Percentiles rank a stretch among this genome's conserved stretches.
These are phyloP conservation scores for Protaetia brevitarsis DNA, from an alignment of 1,140 invertebrate species.

Conservation along the genomic window DNA sequence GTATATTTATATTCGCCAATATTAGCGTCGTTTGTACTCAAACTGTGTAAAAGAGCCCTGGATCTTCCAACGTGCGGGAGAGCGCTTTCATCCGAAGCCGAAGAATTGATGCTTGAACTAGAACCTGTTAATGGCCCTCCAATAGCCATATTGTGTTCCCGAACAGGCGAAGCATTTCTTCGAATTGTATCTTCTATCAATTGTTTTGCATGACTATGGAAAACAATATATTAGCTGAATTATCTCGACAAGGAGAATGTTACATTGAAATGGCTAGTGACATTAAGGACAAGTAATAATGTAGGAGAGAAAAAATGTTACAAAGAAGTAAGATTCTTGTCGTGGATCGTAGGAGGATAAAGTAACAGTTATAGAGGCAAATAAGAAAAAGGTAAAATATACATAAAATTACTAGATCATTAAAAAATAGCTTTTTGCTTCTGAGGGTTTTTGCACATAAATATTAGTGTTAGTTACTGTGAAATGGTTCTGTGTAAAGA, in stretches of 20 bases:
- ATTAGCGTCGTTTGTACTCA: slow-evolving; percentile 77
- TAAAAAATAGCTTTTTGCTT: too few species aligned
- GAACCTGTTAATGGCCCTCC: slow-evolving; percentile 61
- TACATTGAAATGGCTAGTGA: neutral
- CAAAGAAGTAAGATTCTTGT: too few species aligned
- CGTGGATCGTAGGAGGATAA: too few species aligned
- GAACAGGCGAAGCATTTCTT: slow-evolving; percentile 85
- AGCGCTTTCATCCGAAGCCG: slow-evolving; percentile 68
- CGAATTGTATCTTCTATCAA: slow-evolving; percentile 90
- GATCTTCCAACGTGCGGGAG: slow-evolving; percentile 43
- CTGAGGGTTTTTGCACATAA: too few species aligned
- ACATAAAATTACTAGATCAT: too few species aligned
- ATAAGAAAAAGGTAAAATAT: too few species aligned
- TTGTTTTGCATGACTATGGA: slow-evolving; percentile 77
- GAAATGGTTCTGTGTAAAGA: too few species aligned
- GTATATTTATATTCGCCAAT: slow-evolving; percentile 84
- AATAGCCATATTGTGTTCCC: slow-evolving; percentile 52
- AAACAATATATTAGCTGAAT: neutral
- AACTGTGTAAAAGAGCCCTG: slow-evolving; percentile 69
- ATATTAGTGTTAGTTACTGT: too few species aligned
- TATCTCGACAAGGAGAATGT: neutral
- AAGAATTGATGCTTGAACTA: slow-evolving; percentile 67
- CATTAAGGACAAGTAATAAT: too few species aligned
- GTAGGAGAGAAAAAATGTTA: too few species aligned
- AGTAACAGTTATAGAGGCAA: too few species aligned